phyloP scores from a whole-genome alignment of 2,113 vertebrate genomes.

The Centropristis striata region DNA sequence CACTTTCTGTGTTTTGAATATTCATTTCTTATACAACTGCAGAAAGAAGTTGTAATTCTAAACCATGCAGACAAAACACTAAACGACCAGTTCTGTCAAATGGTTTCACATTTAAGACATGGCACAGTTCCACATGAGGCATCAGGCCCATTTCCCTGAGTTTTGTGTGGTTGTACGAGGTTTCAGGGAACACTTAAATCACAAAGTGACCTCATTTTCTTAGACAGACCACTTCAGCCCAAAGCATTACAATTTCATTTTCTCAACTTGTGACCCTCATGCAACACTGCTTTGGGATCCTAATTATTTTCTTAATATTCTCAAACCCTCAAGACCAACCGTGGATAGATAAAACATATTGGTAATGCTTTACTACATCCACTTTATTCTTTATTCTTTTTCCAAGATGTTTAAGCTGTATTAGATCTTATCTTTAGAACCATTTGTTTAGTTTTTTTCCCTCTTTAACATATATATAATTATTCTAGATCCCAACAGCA shows the following conservation, averaged over 20 bases:
- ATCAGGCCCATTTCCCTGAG: constrained; percentile 49
- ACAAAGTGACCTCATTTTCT: constrained; percentile 3
- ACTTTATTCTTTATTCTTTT: not conserved
- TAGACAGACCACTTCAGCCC: not conserved
- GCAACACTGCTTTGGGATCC: not conserved
- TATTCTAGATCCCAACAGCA: too few relatives aligned
- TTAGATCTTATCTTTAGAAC: not conserved
- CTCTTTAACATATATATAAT: not conserved
- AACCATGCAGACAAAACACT: not conserved
- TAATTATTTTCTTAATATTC: not conserved
- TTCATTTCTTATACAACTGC: not conserved
- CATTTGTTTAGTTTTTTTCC: not conserved
- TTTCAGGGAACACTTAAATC: constrained; percentile 34
- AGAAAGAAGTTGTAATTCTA: not conserved
- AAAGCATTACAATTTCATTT: not conserved
- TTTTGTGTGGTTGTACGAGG: constrained; percentile 38
- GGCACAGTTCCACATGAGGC: constrained; percentile 6
- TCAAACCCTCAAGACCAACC: not conserved
- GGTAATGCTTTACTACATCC: not conserved
- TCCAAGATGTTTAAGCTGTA: not conserved
- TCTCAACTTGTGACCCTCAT: not conserved
- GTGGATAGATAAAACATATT: not conserved
- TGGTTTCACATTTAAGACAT: too few relatives aligned
- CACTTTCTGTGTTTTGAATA: not conserved
- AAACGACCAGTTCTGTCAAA: not conserved